These are phyloP conservation scores for Eriosoma lanigerum DNA, from an alignment of 1,140 invertebrate species.

Conservation along the genomic window DNA sequence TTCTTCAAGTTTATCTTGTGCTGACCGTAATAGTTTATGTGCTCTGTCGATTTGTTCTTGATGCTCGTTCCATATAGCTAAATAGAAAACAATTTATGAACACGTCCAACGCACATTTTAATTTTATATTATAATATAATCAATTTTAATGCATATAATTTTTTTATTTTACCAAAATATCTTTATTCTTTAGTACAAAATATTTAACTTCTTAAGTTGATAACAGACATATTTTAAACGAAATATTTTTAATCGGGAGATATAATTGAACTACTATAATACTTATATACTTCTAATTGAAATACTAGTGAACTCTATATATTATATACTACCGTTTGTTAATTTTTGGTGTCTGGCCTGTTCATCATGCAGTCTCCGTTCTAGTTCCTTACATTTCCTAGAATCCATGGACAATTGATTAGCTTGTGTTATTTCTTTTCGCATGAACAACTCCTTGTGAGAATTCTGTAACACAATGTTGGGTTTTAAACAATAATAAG, in stretches of 20 bases:
- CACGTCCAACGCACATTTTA: no score
- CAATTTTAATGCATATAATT: no score
- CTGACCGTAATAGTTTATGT: slow-evolving; percentile 63
- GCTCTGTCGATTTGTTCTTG: slow-evolving; percentile 64
- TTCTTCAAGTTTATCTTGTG: slow-evolving; percentile 66
- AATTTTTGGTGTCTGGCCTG: slow-evolving; percentile 33
- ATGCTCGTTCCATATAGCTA: slow-evolving; percentile 68
- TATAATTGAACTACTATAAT: no score
- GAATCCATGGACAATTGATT: neutral
- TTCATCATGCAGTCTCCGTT: slow-evolving; percentile 5
- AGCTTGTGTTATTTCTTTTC: neutral
- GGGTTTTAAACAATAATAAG: neutral
- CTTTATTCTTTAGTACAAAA: no score
- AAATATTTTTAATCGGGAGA: no score
- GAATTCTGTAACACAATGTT: slow-evolving; percentile 5
- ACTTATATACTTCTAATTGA: no score
- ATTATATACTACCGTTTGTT: slow-evolving; percentile 62
- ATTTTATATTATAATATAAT: no score
- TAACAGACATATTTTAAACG: no score
- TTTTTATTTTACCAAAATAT: no score
- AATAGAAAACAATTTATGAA: slow-evolving; percentile 15
- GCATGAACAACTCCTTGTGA: neutral
- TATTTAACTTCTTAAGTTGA: no score
- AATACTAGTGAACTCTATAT: no score
- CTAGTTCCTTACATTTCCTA: slow-evolving; percentile 27